phyloP scores from a whole-genome alignment of 2,113 vertebrate genomes.

The Anhinga anhinga region DNA sequence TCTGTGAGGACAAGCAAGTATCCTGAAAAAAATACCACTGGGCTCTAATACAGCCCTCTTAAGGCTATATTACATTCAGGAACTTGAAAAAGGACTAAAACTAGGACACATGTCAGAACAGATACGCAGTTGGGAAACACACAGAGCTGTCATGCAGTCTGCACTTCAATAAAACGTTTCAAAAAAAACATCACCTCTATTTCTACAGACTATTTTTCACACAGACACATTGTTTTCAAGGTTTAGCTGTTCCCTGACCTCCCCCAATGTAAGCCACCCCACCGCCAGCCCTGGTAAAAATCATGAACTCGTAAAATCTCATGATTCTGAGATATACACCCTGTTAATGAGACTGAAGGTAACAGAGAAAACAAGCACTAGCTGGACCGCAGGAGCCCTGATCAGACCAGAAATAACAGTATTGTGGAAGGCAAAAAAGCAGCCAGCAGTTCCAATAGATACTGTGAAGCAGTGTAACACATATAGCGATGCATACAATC shows the following conservation, averaged over 20 bases:
- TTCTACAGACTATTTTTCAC: neutral
- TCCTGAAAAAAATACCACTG: neutral
- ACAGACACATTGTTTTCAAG: neutral
- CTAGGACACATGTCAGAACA: constrained; percentile 24
- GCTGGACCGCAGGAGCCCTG: neutral
- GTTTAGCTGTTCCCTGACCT: neutral
- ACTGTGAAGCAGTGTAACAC: neutral
- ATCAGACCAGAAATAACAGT: neutral
- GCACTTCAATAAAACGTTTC: neutral
- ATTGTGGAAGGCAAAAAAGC: neutral
- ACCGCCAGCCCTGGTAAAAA: neutral
- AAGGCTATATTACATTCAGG: neutral
- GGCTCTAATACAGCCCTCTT: neutral
- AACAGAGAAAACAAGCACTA: neutral
- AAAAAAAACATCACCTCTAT: neutral
- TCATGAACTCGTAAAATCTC: neutral
- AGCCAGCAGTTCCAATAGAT: neutral
- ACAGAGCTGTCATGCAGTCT: neutral
- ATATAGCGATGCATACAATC: neutral
- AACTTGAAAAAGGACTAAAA: constrained; percentile 6
- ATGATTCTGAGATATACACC: neutral
- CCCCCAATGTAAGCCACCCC: neutral
- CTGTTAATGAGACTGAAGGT: neutral
- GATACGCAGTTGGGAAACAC: neutral
- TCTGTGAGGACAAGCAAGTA: neutral